phyloP scores from a whole-genome alignment of 2,888 invertebrate species.

The Meandrusa payeni region DNA sequence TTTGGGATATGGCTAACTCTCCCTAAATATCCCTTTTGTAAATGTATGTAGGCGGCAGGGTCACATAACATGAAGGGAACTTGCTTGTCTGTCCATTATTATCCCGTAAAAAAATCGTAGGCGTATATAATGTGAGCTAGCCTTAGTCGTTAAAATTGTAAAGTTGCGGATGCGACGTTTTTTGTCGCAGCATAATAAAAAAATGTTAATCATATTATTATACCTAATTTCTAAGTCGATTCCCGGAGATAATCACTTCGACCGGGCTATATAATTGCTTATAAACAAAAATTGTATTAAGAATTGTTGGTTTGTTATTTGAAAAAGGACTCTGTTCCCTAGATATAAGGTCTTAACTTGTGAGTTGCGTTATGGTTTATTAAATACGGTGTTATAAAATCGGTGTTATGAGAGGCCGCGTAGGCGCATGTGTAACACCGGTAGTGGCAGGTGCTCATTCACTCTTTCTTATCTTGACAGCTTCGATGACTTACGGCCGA shows the following conservation, averaged over 20 bases:
- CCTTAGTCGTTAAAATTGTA: no score
- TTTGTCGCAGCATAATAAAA: slow-evolving; percentile 62
- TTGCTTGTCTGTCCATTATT: no score
- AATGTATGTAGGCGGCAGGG: no score
- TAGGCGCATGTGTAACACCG: slow-evolving; percentile 75
- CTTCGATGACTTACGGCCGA: slow-evolving; percentile 75
- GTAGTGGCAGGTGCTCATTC: slow-evolving; percentile 78
- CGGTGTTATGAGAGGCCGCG: slow-evolving; percentile 50
- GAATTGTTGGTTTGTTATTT: slow-evolving; percentile 27
- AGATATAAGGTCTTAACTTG: slow-evolving; percentile 41
- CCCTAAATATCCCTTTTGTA: no score
- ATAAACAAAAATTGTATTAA: slow-evolving; percentile 48
- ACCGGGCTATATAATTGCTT: slow-evolving; percentile 52
- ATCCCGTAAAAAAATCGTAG: no score
- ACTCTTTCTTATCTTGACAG: slow-evolving; percentile 79
- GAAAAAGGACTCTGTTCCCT: slow-evolving; percentile 44
- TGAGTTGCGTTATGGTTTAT: slow-evolving; percentile 32
- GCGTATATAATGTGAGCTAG: no score
- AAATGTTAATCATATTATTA: slow-evolving; percentile 71
- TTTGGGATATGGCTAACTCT: no score
- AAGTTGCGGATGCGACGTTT: slow-evolving; percentile 63
- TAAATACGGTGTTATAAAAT: slow-evolving; percentile 50
- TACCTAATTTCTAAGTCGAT: slow-evolving; percentile 70
- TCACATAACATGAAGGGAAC: no score
- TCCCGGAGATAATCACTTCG: slow-evolving; percentile 64